Conservation (phyloP, 2,888 invertebrate species). For the Escarpia spicata region DNA sequence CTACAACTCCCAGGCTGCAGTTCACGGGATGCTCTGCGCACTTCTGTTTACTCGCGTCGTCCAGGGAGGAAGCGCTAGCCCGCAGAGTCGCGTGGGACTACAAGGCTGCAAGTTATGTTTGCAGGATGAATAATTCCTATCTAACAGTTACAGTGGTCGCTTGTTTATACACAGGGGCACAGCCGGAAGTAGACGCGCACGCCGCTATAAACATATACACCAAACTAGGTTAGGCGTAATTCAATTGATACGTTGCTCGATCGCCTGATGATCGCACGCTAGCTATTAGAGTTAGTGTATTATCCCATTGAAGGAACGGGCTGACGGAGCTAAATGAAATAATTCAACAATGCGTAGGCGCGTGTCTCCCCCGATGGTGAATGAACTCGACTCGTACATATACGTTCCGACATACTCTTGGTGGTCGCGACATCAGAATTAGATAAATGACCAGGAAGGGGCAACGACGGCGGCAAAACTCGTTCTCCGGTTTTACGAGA, state of each 20-base stretch:
- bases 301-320: neutral
- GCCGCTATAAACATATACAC: neutral
- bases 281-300: neutral
- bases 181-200: neutral
- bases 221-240: neutral
- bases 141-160: neutral
- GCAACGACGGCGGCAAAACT: neutral
- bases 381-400: neutral
- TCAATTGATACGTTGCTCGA: neutral
- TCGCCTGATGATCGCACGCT: neutral
- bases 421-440: neutral
- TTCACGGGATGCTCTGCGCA: neutral
- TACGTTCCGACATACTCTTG: neutral
- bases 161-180: neutral
- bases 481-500: neutral
- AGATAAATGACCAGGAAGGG: slow-evolving; percentile 10
- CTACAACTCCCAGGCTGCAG: neutral
- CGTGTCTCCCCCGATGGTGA: neutral
- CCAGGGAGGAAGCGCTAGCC: neutral
- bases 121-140: slow-evolving; percentile 5
- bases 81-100: neutral
- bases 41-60: neutral
- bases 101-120: neutral
- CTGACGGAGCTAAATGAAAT: neutral
- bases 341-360: slow-evolving; percentile 6